phyloP scores from a whole-genome alignment of 1,140 invertebrate genomes.

The Nixonia krombeini region DNA sequence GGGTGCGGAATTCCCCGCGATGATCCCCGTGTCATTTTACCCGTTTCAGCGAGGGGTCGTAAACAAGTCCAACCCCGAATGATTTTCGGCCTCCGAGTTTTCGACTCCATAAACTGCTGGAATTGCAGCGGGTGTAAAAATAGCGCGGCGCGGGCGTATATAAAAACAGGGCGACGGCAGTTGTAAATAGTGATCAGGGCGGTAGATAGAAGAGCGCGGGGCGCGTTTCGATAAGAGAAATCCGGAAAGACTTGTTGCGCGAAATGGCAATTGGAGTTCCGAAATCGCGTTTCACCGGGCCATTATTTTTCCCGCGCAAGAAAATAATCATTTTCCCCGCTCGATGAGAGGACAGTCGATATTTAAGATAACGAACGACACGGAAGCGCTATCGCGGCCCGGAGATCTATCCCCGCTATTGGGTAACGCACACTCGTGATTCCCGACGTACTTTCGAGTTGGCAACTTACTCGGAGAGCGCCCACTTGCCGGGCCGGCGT shows the following conservation, averaged over 20 bases:
- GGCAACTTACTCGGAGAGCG: slow-evolving; percentile 9
- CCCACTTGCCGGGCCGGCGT: slow-evolving; percentile 6
- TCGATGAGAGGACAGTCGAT: slow-evolving; percentile 18
- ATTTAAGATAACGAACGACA: slow-evolving; percentile 34
- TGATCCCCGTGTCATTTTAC: too few species aligned
- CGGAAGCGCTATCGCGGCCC: slow-evolving; percentile 18
- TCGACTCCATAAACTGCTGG: too few species aligned
- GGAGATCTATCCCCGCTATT: slow-evolving; percentile 19
- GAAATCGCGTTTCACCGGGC: slow-evolving; percentile 29
- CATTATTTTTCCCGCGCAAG: slow-evolving; percentile 9
- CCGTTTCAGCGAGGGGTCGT: too few species aligned
- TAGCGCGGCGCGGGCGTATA: too few species aligned
- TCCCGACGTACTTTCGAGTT: slow-evolving; percentile 9
- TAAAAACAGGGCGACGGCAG: too few species aligned
- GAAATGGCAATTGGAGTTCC: slow-evolving; percentile 21
- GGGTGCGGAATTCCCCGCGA: too few species aligned
- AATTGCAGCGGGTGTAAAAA: too few species aligned
- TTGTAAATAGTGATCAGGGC: too few species aligned
- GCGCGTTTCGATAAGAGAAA: too few species aligned
- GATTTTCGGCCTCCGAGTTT: too few species aligned
- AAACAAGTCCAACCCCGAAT: too few species aligned
- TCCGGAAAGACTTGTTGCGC: slow-evolving; percentile 35
- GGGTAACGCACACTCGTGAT: slow-evolving; percentile 6
- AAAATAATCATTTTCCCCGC: slow-evolving; percentile 20
- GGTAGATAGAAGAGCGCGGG: too few species aligned